Base-by-base conservation (phyloP, 1,140 invertebrate species). In the Frieseomelitta varia region DNA sequence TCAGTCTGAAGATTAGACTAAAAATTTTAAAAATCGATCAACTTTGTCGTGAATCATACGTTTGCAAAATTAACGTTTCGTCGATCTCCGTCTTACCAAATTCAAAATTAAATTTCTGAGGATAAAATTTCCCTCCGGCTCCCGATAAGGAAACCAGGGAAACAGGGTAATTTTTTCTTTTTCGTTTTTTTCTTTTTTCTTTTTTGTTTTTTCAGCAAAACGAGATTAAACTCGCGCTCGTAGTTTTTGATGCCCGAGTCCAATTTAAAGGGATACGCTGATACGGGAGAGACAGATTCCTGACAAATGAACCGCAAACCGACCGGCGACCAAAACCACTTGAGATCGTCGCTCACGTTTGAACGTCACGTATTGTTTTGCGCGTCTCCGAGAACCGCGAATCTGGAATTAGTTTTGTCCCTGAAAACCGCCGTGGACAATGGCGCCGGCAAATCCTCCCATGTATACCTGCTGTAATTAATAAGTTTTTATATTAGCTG, bases 361-460 rank as follows among this genome's bases (percentile, higher is more conserved):
- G 83, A 91, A 88, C 86, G 83, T 87, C 87, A 71, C 69, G 90
- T 92, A 92, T 90, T 93, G 92, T 92, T 93, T 94, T 93, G 92
- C 86, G 84, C 83, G 83, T 91, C 91, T 92, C 83, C 86, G 79
- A 85, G 88, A 89, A 92, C 91, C 92, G 80, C 91, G 90, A 88
- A 89, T 89, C 89, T 83, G 83, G 91, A 85, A 92, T 91, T 91
- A 91, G 87, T 86, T 85, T 6, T 67, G 79, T 82, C 85, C 85
- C 86, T 82, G 86, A 91, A 91, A 92, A 91, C 91, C 89, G 27
- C 77, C 78, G 58, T 68, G 56, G 63, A 76, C 77, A 72, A 67
- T 80, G 34, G 39, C 55, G 53, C 73, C 72, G 75, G 76, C 65
- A 81, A 85, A 77, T 85, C 82, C 83, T 56, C 14, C 39, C 63